Evolutionary conservation across 1,140 invertebrate genomes (phyloP), one percentile per base, ranked within the genome.

Genomic region (Maniola jurtina): DNA sequence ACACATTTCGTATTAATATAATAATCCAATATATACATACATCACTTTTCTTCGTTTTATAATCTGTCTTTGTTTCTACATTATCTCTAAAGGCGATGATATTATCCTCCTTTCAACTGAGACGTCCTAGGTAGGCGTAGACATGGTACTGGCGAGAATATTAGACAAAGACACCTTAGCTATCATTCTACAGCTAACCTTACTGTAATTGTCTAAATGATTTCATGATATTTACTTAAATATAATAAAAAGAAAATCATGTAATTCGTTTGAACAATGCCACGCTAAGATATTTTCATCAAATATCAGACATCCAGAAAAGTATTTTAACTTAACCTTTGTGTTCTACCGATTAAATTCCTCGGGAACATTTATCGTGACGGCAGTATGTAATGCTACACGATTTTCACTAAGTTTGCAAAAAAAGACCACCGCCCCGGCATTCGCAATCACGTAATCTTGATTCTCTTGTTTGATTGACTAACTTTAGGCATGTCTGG

Each of bases 361-460:
- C 61, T 68, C 34, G 40, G 14, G 58, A 68, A 68, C 64, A 68
- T 68, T 68, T 64, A 59, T 64, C 66, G 66, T 64, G 61, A 63
- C 56, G 55, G 63, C 55, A 25, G 61, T 63, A 64, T 60, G 66
- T 68, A 60, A 63, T 68, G 55, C 45, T 59, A 68, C 66, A 68
- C 66, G 61, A 68, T 64, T 68, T 68, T 64, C 61, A 68, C 61
- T 59, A 60, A 60, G 55, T 64, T 56, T 13, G 48, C 66, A 68
- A 68, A 67, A 68, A 68, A 64, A 13, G 36, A 40, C 16, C 25
- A 60, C 52, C 16, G 57, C 52, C 38, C 55, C 33, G 65, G 65
- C 55, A 67, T 67, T 61, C 52, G 65, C 52, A 61, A 67, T 61
- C 65, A 61, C 65, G 59, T 67, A 67, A 62, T 67, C 65, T 67